phyloP scores from a whole-genome alignment of 1,140 invertebrate genomes.

The Apis laboriosa region DNA sequence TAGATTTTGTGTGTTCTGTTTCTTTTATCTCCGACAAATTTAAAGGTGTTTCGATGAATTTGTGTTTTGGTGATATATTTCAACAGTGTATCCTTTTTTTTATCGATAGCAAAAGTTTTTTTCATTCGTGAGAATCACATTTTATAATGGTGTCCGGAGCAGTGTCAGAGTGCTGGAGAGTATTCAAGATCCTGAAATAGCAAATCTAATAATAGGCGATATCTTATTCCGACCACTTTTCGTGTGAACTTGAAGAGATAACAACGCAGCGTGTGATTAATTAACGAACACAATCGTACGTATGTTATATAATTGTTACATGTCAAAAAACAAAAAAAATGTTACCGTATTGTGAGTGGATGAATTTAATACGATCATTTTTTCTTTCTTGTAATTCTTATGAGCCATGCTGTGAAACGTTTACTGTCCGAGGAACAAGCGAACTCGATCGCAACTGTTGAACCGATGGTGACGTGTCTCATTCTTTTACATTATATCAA shows the following conservation, averaged over 20 bases:
- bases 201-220: conserved; percentile 67
- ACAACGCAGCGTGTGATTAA: conserved; percentile 47
- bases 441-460: conserved; percentile 22
- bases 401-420: background rate
- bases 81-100: conserved; percentile 11
- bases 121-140: conserved; percentile 26
- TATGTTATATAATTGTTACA: conserved; percentile 55
- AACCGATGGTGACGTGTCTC: conserved; percentile 45
- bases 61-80: conserved; percentile 31
- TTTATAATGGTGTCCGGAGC: conserved; percentile 58
- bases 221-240: conserved; percentile 64
- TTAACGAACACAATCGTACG: conserved; percentile 51
- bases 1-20: conserved; percentile 16
- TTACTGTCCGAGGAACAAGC: conserved; percentile 1
- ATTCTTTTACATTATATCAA: conserved; percentile 20
- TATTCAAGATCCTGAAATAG: conserved; percentile 66
- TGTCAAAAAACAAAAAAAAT: background rate
- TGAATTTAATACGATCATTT: background rate
- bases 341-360: background rate
- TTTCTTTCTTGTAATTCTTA: background rate
- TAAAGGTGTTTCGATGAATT: conserved; percentile 17
- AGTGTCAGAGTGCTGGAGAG: conserved; percentile 51
- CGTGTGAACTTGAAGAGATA: conserved; percentile 72
- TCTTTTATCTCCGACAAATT: background rate
- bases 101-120: conserved; percentile 22